phyloP scores from a whole-genome alignment of 2,888 invertebrate genomes.

The Metalampra italica region DNA sequence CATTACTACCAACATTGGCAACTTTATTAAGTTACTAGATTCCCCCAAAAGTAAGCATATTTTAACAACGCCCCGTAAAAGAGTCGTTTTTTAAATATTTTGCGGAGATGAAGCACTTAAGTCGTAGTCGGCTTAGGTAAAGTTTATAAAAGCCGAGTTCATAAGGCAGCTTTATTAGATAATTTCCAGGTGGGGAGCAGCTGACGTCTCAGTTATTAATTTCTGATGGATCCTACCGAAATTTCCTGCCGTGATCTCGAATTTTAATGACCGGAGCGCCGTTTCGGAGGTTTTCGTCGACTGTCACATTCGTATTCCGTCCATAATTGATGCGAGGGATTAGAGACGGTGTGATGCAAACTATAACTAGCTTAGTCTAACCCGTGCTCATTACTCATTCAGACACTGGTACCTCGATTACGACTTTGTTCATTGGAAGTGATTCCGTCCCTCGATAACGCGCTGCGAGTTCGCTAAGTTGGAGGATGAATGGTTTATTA shows the following conservation, averaged over 20 bases:
- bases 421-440: slow-evolving; percentile 51
- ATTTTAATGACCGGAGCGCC: slow-evolving; percentile 40
- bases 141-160: slow-evolving; percentile 64
- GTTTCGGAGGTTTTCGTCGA: slow-evolving; percentile 19
- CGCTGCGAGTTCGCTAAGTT: slow-evolving; percentile 43
- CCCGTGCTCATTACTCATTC: slow-evolving; percentile 54
- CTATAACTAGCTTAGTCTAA: slow-evolving; percentile 50
- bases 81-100: slow-evolving; percentile 25
- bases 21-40: slow-evolving; percentile 2
- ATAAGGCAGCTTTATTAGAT: slow-evolving; percentile 67
- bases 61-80: slow-evolving; percentile 4
- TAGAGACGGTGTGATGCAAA: slow-evolving; percentile 48
- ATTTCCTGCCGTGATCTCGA: slow-evolving; percentile 37
- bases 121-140: slow-evolving; percentile 41
- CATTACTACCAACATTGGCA: too few relatives aligned
- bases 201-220: slow-evolving; percentile 67
- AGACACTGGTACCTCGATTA: slow-evolving; percentile 44
- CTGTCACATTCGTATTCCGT: slow-evolving; percentile 44
- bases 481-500: slow-evolving; percentile 44
- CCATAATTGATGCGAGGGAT: slow-evolving; percentile 56
- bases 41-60: slow-evolving; percentile 2
- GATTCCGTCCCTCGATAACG: slow-evolving; percentile 47
- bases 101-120: slow-evolving; percentile 40
- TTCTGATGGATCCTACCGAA: slow-evolving; percentile 53
- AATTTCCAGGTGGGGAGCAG: slow-evolving; percentile 64